phyloP scores from a whole-genome alignment of 1,140 invertebrate genomes.

The Cyrtorhinus lividipennis region DNA sequence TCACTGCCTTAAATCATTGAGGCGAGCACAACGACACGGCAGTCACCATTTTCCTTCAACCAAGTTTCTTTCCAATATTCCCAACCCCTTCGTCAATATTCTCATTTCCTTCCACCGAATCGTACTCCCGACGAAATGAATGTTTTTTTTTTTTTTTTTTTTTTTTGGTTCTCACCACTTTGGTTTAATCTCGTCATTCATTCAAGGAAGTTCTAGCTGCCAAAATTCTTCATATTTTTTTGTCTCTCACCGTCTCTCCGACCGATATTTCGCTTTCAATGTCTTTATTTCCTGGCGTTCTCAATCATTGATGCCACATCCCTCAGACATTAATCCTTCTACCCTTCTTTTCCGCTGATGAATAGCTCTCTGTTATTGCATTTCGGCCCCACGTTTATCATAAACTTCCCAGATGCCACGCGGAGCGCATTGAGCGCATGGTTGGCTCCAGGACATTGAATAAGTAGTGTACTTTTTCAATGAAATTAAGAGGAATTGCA shows the following conservation, averaged over 20 bases:
- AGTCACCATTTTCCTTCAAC: background rate
- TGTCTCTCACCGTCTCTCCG: background rate
- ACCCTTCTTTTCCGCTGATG: background rate
- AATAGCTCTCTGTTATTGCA: background rate
- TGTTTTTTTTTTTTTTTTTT: background rate
- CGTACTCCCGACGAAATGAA: background rate
- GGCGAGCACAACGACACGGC: too few species aligned
- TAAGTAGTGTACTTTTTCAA: too few species aligned
- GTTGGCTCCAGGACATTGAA: too few species aligned
- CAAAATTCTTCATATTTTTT: background rate
- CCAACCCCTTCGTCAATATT: background rate
- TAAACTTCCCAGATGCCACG: background rate
- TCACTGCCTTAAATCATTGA: background rate
- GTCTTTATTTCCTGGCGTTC: background rate
- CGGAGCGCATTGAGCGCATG: background rate
- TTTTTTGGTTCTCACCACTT: background rate
- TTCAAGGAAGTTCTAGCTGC: background rate
- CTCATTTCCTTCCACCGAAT: background rate
- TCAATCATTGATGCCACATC: background rate
- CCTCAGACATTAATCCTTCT: background rate
- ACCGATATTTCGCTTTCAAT: background rate
- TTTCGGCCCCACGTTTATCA: background rate
- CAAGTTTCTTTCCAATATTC: background rate
- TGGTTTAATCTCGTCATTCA: background rate
- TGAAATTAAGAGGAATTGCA: too few species aligned